phyloP scores from a whole-genome alignment of 2,113 vertebrate species.

The Merops nubicus region DNA sequence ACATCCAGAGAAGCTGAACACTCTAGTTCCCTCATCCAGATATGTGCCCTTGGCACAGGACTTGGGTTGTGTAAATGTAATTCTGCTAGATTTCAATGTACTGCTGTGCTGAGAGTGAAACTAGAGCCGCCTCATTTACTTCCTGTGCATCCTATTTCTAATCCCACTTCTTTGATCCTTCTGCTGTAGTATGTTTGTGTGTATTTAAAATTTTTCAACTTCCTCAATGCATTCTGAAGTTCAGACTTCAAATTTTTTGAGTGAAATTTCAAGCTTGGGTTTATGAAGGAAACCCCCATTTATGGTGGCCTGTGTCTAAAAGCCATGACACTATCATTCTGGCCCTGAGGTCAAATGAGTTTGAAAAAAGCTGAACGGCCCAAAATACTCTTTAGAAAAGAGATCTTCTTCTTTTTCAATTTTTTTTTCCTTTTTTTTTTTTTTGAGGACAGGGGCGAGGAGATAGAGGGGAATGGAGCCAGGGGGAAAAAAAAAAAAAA shows the following conservation, averaged over 20 bases:
- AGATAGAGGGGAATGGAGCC: background rate
- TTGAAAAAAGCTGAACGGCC: background rate
- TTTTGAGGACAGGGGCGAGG: too few species aligned
- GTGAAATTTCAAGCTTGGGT: background rate
- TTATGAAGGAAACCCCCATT: background rate
- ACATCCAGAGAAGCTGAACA: background rate
- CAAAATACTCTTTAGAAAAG: background rate
- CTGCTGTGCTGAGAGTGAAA: background rate
- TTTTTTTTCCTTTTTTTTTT: background rate
- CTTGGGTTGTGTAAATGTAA: fast-evolving
- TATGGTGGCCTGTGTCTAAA: background rate
- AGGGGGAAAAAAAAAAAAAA: too few species aligned
- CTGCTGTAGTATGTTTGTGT: background rate
- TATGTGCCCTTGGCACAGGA: background rate
- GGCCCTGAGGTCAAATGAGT: background rate
- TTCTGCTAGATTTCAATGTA: background rate
- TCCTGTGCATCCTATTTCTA: background rate
- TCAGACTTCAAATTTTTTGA: background rate
- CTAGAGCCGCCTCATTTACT: background rate
- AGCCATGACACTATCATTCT: background rate
- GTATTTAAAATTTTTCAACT: background rate
- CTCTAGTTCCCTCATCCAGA: background rate
- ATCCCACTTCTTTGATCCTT: background rate
- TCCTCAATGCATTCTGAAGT: background rate
- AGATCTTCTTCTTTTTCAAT: background rate